Conservation (phyloP, 2,888 invertebrate species). For the Ophion ellenae region DNA sequence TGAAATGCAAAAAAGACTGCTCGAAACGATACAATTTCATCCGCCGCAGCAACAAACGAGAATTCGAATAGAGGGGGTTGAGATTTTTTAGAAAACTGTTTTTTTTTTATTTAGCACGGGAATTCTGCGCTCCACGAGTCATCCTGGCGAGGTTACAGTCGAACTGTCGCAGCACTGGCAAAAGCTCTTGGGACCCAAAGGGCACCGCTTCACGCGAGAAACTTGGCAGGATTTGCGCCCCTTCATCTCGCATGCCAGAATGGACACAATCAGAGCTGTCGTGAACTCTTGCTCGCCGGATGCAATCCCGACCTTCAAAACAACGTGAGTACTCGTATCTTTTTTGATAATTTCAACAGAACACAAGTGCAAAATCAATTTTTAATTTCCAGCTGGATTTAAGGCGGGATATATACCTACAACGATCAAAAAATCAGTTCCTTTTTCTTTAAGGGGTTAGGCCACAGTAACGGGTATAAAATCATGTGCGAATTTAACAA, state of each 20-base stretch:
- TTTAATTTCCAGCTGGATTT: not conserved
- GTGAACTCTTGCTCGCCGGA: constrained; percentile 94
- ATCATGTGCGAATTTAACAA: no score
- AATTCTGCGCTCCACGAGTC: constrained; percentile 98
- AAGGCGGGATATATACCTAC: no score
- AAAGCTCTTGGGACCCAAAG: constrained; percentile 88
- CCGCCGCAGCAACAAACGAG: not conserved
- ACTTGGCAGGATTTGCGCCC: constrained; percentile 96
- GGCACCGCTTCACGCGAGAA: constrained; percentile 87
- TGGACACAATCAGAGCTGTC: constrained; percentile 97
- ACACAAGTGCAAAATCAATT: constrained; percentile 25
- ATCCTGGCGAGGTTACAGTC: constrained; percentile 96
- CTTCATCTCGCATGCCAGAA: constrained; percentile 97
- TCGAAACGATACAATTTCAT: not conserved
- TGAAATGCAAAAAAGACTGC: not conserved
- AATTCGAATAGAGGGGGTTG: not conserved
- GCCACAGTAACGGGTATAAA: no score
- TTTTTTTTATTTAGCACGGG: constrained; percentile 88
- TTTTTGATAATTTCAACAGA: not conserved
- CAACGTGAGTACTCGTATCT: constrained; percentile 88
- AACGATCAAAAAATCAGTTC: no score
- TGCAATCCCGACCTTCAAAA: constrained; percentile 95
- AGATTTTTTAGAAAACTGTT: not conserved
- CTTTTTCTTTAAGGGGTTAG: no score
- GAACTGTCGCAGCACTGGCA: constrained; percentile 91